Base-by-base conservation (phyloP, 30 jellyfish, hydroid and myxozoan species). In the Turritopsis dohrnii region DNA sequence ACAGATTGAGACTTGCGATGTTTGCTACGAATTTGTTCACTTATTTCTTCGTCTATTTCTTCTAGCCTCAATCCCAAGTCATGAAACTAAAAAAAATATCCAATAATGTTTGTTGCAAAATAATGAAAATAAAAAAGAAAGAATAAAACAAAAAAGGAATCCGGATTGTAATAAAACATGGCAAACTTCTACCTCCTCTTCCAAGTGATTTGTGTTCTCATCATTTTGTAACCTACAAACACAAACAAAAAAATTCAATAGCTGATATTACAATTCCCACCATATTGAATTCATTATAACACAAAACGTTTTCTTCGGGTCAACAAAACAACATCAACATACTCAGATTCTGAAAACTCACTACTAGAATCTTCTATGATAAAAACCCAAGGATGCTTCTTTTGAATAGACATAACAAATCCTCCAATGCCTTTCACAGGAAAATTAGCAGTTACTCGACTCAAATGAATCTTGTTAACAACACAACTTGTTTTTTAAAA, bases 11-110 rank as follows among this genome's bases (percentile, higher is more conserved):
- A 69, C 17, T 69, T 69, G 77, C 77, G 31, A 69, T 9, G 22
- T 27, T 69, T 69, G 77, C 77, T 28, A 13, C 83, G 83, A 21
- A 74, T 26, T 52, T 90, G 96, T 22, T 90, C 96, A 66, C 96
- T 94, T 66, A 90, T 90, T 31, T 90, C 96, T 28, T 90, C 96
- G 53, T 91, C 75, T 1, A 90, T 87, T 54, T 90, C 96, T n/a
- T 80, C 95, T 28, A 90, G 89, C 74, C 93, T 75, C 71, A 90
- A 76, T 75, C 90, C 94, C 18, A 90, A 90, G 71, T 90, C 83
- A 88, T 85, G 85, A 54, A 90, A 84, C 96, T 90, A n/a, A 74
- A 24, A 74, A 0, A 29, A 21, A 74, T 0, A 7, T 24, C 9
- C n/a, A 74, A 26, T 16, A 74, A 19, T n/a, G n/a, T n/a, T 41